phyloP scores from a whole-genome alignment of 2,888 invertebrate genomes.

The Thymelicus sylvestris region DNA sequence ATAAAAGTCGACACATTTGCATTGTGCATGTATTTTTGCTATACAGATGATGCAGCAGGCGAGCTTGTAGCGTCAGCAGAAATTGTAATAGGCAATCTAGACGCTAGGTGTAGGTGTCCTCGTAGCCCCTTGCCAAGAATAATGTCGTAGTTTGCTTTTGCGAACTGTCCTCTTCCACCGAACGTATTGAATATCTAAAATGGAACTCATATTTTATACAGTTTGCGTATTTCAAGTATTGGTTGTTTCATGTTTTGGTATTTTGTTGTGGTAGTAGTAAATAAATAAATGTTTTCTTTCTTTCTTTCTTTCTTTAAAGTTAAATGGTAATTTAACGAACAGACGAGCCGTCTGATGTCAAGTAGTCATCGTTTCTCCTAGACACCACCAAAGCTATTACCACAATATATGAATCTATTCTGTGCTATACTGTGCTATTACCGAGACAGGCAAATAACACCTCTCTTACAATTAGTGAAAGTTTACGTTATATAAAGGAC shows the following conservation, averaged over 20 bases:
- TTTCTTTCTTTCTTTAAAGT: no score
- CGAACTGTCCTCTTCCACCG: not conserved
- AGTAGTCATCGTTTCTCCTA: no score
- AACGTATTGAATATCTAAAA: conserved; percentile 1
- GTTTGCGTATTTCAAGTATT: not conserved
- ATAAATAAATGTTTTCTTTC: no score
- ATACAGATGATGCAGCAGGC: not conserved
- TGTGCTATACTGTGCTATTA: no score
- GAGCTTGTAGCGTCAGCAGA: conserved; percentile 9
- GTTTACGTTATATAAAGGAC: no score
- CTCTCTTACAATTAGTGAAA: no score
- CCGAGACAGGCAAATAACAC: no score
- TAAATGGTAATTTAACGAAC: no score
- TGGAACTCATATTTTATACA: not conserved
- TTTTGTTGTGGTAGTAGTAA: not conserved
- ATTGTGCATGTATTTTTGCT: conserved; percentile 5
- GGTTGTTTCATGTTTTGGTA: not conserved
- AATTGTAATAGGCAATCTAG: conserved; percentile 12
- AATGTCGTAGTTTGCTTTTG: conserved; percentile 12
- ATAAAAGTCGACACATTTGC: conserved; percentile 1
- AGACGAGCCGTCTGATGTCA: no score
- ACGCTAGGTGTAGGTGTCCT: not conserved
- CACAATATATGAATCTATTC: no score
- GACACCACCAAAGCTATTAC: no score
- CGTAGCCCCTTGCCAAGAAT: conserved; percentile 11